Evolutionary conservation across 1,140 invertebrate species (phyloP), one percentile per base, ranked within the genome.

Genomic region (Hydropsyche tenuis): DNA sequence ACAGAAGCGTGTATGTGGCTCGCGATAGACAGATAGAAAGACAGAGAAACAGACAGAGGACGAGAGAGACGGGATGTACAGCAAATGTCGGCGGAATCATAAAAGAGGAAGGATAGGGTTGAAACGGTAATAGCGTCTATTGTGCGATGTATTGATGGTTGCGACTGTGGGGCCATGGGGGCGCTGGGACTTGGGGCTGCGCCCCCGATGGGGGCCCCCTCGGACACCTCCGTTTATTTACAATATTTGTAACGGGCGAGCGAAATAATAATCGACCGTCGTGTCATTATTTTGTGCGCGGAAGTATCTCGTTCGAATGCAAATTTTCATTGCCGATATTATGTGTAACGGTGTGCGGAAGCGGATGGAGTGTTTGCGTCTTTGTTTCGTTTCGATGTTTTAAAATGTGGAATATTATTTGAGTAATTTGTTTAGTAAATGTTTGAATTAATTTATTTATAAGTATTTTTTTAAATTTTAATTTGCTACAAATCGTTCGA

Each of bases 51-150:
- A 9, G 30, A 37, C 3, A 9, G 48, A 7, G 20, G 3, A 60
- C 53, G 16, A 9, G 68, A 37, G 68, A 25, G 68, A 48, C 51
- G 48, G 30, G 68, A 20, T 4, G 48, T 56, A 56, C 51, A 56
- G 68, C 68, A 56, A 70, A 70, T 70, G 68, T 70, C 68, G 68
- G 68, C 51, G 64, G 64, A 73, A 73, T 68, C 63, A 56, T 68
- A 68, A 68, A 68, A 68, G 64, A 73, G 63, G 46, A 68, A 73
- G 64, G 63, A 66, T 68, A 73, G 64, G 72, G 72, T 66, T 73
- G 63, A 66, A 60, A 56, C 72, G 64, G 63, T 73, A 73, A 73
- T 66, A 73, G 64, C 63, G 72, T 73, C 63, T 73, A 73, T 73
- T 73, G 72, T 73, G 72, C 63, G 37, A 73, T 73, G 64, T 68